A percentile compares a stretch with the other conserved stretches of the same genome.
phyloP scores from a whole-genome alignment of 35 echinoderm and acorn worm species.

The Diadema setosum region DNA sequence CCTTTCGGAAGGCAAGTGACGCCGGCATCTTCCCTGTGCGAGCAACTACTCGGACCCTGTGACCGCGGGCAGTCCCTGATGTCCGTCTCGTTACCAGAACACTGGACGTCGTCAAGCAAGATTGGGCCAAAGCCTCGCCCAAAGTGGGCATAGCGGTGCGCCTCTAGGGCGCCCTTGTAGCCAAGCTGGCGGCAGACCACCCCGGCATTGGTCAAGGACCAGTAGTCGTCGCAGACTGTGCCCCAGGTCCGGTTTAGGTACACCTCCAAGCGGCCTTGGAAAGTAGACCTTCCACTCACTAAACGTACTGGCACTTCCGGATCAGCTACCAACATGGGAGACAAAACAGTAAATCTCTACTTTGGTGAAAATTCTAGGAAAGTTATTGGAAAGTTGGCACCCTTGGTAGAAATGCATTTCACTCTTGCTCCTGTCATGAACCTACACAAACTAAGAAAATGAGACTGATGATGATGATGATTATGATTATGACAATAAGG shows the following conservation, averaged over 20 bases:
- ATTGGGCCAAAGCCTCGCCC: background rate
- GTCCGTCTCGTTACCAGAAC: slow-evolving; percentile 1
- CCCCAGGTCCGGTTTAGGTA: background rate
- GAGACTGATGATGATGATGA: too few relatives aligned
- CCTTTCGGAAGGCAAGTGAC: background rate
- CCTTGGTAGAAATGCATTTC: too few relatives aligned
- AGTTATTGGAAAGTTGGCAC: too few relatives aligned
- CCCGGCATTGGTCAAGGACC: background rate
- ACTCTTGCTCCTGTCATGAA: too few relatives aligned
- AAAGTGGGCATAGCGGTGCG: background rate
- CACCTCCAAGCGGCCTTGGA: background rate
- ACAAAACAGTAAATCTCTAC: too few relatives aligned
- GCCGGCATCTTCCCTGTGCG: background rate
- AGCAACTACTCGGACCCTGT: background rate
- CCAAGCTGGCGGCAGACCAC: slow-evolving; percentile 7
- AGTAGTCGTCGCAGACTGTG: background rate
- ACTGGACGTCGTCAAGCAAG: background rate
- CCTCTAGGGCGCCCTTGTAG: background rate
- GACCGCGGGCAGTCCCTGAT: background rate
- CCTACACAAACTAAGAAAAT: too few relatives aligned
- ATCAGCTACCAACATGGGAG: too few relatives aligned
- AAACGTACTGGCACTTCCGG: background rate
- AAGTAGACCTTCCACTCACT: background rate
- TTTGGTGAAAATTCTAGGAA: too few relatives aligned
- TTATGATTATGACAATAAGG: too few relatives aligned